Conservation (phyloP, 2,888 invertebrate species). For the Cosmopolites sordidus region DNA sequence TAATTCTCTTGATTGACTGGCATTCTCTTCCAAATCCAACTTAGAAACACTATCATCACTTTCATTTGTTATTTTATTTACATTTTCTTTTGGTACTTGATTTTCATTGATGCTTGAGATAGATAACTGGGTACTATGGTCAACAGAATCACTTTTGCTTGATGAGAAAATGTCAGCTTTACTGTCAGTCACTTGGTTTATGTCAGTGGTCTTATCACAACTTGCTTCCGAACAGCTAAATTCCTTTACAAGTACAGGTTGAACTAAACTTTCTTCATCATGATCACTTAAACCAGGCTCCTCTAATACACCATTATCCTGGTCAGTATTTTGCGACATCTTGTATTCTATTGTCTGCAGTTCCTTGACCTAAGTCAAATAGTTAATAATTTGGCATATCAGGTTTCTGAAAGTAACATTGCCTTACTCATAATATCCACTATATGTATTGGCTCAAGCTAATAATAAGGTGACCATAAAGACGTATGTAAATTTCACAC, state of each 20-base stretch:
- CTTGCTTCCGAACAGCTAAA: neutral
- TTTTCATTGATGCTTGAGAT: slow-evolving; percentile 9
- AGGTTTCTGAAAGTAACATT: neutral
- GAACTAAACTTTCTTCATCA: neutral
- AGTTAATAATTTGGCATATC: slow-evolving; percentile 1
- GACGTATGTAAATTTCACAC: slow-evolving; percentile 6
- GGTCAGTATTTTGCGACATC: slow-evolving; percentile 15
- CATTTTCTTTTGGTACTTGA: slow-evolving; percentile 14
- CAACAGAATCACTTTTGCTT: slow-evolving; percentile 8
- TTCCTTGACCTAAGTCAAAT: slow-evolving; percentile 14
- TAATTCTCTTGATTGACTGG: slow-evolving; percentile 49
- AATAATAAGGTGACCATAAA: neutral
- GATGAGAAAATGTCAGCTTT: slow-evolving; percentile 8
- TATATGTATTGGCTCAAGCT: neutral
- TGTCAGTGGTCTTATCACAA: slow-evolving; percentile 7
- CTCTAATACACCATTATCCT: slow-evolving; percentile 14
- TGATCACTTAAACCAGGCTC: neutral
- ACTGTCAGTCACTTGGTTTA: slow-evolving; percentile 10
- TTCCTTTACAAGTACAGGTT: neutral
- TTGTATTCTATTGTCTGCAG: neutral
- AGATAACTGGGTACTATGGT: slow-evolving; percentile 9
- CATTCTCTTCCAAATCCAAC: slow-evolving; percentile 3
- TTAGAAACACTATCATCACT: slow-evolving; percentile 14
- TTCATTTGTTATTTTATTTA: slow-evolving; percentile 20
- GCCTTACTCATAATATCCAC: neutral